phyloP scores from a whole-genome alignment of 1,140 invertebrate genomes.

The fruit fly (Drosophila melanogaster) region Release_6_plus_ISO1_MT NT_033777.3:9014001-9014500 shows the following conservation, averaged over 20 bases:
- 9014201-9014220: constrained; percentile 28
- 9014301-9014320: constrained; percentile 2
- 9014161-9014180: constrained; percentile 17
- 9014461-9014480: constrained; percentile 54
- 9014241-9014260: constrained; percentile 29
- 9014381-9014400: constrained; percentile 63
- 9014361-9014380: constrained; percentile 49
- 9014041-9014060: constrained; percentile 16
- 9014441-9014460: constrained; percentile 39
- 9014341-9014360: constrained; percentile 31
- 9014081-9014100: neutral
- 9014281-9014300: constrained; percentile 15
- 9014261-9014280: constrained; percentile 13
- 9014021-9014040: constrained; percentile 3
- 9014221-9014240: constrained; percentile 44
- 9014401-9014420: constrained; percentile 41
- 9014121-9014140: constrained; percentile 33
- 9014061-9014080: constrained; percentile 8
- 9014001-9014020: constrained; percentile 14
- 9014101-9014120: constrained; percentile 29
- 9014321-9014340: constrained; percentile 41
- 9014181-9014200: constrained; percentile 38
- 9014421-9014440: constrained; percentile 34
- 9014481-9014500: constrained; percentile 11
- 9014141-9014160: constrained; percentile 46